Base-by-base conservation (phyloP, 92 coral and sea anemone species). In the Porites divaricata region DNA sequence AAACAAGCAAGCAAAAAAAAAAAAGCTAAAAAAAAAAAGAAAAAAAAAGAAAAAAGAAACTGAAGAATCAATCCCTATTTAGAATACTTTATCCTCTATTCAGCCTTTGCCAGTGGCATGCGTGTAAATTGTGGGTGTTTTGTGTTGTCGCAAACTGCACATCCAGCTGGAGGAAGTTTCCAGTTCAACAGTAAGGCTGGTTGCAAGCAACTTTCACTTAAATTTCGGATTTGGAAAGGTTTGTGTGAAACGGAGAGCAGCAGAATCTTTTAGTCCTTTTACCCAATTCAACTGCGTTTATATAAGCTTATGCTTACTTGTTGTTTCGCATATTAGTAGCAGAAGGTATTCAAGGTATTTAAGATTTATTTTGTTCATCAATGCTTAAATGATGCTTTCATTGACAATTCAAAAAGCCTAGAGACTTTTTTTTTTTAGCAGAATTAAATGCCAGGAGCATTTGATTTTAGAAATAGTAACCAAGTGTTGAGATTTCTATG, bases 381-480 rank as follows among this genome's bases (percentile, higher is more conserved):
- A 65, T 65, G 70, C 61, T 56, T 56, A 3, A 63, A 15, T 71
- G 45, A 71, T 71, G 75, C 4, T 71, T 14, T 71, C 49, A 71
- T 45, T 71, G 45, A 71, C 75, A 71, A 71, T 45, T 71, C 75
- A 26, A n/a, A 69, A 25, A 26, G 26, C 16, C 53, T 17, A 65
- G 70, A 65, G 25, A 65, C 70, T 67, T 24, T 26, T 67, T 24
- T 26, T 67, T 67, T 67, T 24, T 67, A 70, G 74, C 74, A 70
- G 20, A 70, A 70, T 70, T 41, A 70, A 35, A 70, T 70, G 74
- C 74, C 57, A 70, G 74, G 74, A 70, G 6, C 74, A 70, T 70
- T 35, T 70, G 19, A 70, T 70, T 70, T 70, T 70, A 14, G 74
- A 45, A 41, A 70, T 70, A 70, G 28, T 70, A 22, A 70, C 54